phyloP scores from a whole-genome alignment of 35 echinoderm and acorn worm genomes.

The Anneissia japonica region DNA sequence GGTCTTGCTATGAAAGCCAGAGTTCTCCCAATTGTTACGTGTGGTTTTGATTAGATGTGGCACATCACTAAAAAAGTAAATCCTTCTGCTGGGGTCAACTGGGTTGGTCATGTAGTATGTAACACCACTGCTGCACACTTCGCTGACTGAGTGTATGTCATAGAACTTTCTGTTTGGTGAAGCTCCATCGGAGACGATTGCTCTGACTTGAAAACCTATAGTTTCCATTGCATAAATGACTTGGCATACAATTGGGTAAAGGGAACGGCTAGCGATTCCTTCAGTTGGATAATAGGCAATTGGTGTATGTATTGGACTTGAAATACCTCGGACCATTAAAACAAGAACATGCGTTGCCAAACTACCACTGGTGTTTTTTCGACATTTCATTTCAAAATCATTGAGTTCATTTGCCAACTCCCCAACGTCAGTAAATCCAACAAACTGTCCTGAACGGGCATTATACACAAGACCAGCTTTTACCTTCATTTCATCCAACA shows the following conservation, averaged over 20 bases:
- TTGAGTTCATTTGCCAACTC: conserved; percentile 22
- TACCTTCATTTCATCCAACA: conserved; percentile 62
- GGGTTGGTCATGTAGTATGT: conserved; percentile 1
- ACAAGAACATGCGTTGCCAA: conserved; percentile 37
- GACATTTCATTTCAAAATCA: neutral
- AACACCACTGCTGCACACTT: neutral
- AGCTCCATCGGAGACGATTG: conserved; percentile 34
- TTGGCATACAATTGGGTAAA: conserved; percentile 2
- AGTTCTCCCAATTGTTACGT: conserved; percentile 32
- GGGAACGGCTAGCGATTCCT: conserved; percentile 9
- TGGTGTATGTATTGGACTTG: neutral
- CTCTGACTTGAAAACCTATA: conserved; percentile 11
- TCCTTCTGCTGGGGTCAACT: neutral
- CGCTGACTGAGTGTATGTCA: neutral
- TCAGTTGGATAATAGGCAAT: conserved; percentile 41
- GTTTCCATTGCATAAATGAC: conserved; percentile 16
- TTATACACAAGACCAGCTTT: conserved; percentile 34
- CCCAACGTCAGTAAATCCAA: conserved; percentile 41
- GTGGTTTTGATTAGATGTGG: conserved; percentile 1
- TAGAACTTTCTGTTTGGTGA: conserved; percentile 15
- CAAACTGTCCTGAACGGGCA: conserved; percentile 2
- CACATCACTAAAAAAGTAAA: neutral
- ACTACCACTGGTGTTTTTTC: neutral
- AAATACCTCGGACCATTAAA: conserved; percentile 47
- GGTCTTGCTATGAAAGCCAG: conserved; percentile 27